Conservation (phyloP, 2,888 invertebrate genomes). For the Plagiodera versicolora region DNA sequence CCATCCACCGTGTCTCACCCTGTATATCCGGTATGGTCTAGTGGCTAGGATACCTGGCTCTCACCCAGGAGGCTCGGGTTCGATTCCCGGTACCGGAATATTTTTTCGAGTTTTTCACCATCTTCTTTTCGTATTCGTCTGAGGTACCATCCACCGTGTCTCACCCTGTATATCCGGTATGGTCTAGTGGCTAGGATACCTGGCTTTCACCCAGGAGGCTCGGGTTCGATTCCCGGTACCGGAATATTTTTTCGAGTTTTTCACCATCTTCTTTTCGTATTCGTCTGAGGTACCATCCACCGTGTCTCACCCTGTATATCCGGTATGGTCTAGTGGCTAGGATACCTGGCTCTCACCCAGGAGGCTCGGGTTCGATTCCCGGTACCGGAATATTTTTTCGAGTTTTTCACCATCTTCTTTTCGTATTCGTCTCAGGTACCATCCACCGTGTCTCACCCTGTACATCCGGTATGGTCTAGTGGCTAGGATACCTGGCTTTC, state of each 20-base stretch:
- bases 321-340: slow-evolving; percentile 65
- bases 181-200: slow-evolving; percentile 72
- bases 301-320: too few species aligned
- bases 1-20: too few species aligned
- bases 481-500: slow-evolving; percentile 74
- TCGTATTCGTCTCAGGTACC: too few species aligned
- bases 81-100: slow-evolving; percentile 71
- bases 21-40: slow-evolving; percentile 56
- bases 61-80: slow-evolving; percentile 75
- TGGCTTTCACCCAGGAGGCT: slow-evolving; percentile 75
- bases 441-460: too few species aligned
- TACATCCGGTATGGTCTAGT: slow-evolving; percentile 60
- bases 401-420: too few species aligned
- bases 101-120: too few species aligned
- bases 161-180: slow-evolving; percentile 45
- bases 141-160: too few species aligned
- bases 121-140: too few species aligned
- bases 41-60: slow-evolving; percentile 74
- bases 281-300: too few species aligned
- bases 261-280: too few species aligned
- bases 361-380: slow-evolving; percentile 76
- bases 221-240: slow-evolving; percentile 75
- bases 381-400: slow-evolving; percentile 63
- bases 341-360: slow-evolving; percentile 74
- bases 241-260: slow-evolving; percentile 59